Evolutionary conservation across 2,113 vertebrate genomes (phyloP).

Genomic region (Gallinago paraguaiae): DNA sequence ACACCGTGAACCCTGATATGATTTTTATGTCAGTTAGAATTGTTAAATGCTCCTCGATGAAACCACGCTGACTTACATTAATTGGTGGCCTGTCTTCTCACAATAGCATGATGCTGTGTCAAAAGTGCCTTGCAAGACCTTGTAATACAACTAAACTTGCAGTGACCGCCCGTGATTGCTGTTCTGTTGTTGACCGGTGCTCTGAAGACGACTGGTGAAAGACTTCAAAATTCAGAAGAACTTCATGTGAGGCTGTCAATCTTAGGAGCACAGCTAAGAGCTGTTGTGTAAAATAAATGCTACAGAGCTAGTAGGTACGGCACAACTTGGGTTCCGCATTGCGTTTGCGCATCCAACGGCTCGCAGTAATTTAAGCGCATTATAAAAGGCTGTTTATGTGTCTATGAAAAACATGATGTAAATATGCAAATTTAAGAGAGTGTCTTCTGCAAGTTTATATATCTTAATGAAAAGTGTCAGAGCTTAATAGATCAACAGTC

Average conservation of each 20-base stretch:
- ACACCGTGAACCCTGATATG: not conserved
- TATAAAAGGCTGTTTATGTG: constrained; percentile 1
- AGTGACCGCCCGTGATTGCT: not conserved
- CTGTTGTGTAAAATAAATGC: not conserved
- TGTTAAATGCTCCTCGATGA: not conserved
- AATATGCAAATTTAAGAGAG: not conserved
- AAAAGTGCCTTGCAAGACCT: not conserved
- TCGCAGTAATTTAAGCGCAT: not conserved
- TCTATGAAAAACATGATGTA: not conserved
- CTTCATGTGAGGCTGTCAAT: not conserved
- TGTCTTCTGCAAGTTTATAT: not conserved
- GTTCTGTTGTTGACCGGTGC: not conserved
- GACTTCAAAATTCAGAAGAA: not conserved
- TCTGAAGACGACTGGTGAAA: not conserved
- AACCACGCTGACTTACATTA: not conserved
- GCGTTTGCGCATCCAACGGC: not conserved
- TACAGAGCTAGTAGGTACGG: not conserved
- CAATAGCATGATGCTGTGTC: not conserved
- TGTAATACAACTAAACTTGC: not conserved
- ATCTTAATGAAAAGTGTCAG: constrained; percentile 39
- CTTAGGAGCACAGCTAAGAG: not conserved
- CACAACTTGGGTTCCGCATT: not conserved
- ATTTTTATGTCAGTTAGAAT: constrained; percentile 5
- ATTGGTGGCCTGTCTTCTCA: constrained; percentile 14
- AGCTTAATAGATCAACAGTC: not conserved